Conservation (phyloP, 2,888 invertebrate genomes). For the Beris chalybata region DNA sequence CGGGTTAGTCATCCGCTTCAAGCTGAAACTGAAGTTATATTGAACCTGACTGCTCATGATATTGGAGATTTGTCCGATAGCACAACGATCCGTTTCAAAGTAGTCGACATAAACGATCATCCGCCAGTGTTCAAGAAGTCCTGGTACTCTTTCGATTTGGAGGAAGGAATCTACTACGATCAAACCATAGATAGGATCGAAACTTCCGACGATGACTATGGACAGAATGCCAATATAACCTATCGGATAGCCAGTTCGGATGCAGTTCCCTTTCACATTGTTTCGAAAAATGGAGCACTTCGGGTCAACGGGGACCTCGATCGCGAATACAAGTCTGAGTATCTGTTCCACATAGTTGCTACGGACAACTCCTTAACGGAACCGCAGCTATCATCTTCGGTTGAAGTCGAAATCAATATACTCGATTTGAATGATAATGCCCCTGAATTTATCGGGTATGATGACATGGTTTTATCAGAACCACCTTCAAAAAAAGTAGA, state of each 20-base stretch:
- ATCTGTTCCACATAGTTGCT: conserved; percentile 72
- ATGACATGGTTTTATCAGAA: conserved; percentile 56
- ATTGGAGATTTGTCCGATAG: conserved; percentile 72
- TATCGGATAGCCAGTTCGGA: conserved; percentile 65
- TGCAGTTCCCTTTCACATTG: conserved; percentile 69
- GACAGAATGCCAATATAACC: conserved; percentile 75
- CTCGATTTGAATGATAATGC: conserved; percentile 83
- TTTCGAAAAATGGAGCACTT: conserved; percentile 68
- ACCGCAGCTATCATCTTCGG: conserved; percentile 67
- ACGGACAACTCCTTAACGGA: conserved; percentile 68
- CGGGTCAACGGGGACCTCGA: conserved; percentile 77
- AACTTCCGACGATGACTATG: conserved; percentile 79
- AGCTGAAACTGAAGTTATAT: conserved; percentile 72
- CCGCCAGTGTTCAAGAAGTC: conserved; percentile 79
- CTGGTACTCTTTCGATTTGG: conserved; percentile 79
- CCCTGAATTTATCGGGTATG: conserved; percentile 77
- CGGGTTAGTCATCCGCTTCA: conserved; percentile 70
- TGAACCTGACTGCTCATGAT: conserved; percentile 77
- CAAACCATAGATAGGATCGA: conserved; percentile 74
- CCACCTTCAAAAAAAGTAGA: conserved; percentile 53
- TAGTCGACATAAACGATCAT: conserved; percentile 82
- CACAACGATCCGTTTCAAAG: conserved; percentile 69
- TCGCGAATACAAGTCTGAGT: conserved; percentile 71
- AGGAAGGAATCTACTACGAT: conserved; percentile 75
- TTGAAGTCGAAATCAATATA: conserved; percentile 79